Evolutionary conservation across 92 coral and sea anemone species (phyloP).

Genomic region (Galaxea fascicularis): DNA sequence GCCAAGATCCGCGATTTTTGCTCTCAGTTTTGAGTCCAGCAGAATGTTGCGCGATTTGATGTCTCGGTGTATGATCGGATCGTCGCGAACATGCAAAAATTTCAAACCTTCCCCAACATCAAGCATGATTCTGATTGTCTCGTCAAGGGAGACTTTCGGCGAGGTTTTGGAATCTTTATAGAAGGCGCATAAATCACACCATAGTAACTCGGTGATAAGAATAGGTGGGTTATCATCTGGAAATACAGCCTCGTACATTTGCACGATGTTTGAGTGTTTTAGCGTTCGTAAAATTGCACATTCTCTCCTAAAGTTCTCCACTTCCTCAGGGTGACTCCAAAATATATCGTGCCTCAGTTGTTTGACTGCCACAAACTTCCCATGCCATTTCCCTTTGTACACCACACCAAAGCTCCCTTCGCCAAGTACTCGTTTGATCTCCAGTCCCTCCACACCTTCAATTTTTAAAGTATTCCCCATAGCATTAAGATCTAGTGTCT

Average conservation of each 20-base stretch:
- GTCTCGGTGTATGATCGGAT: conserved; percentile 61
- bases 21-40: conserved; percentile 47
- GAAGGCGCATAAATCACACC: conserved; percentile 48
- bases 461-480: conserved; percentile 47
- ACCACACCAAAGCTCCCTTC: conserved; percentile 61
- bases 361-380: conserved; percentile 45
- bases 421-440: conserved; percentile 44
- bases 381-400: conserved; percentile 62
- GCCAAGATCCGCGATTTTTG: conserved; percentile 68
- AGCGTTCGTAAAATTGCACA: conserved; percentile 51
- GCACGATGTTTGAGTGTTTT: conserved; percentile 61
- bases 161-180: conserved; percentile 44
- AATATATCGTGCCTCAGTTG: conserved; percentile 41
- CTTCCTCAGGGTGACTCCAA: conserved; percentile 23
- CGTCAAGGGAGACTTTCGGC: conserved; percentile 63
- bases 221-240: conserved; percentile 44
- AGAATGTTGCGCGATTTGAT: conserved; percentile 59
- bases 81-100: conserved; percentile 23
- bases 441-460: conserved; percentile 44
- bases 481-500: not conserved
- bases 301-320: conserved; percentile 57
- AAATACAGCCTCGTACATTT: conserved; percentile 42
- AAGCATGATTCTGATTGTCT: conserved; percentile 53
- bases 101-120: conserved; percentile 67
- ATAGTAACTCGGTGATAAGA: conserved; percentile 61